Conservation (phyloP, 2,888 invertebrate genomes). For the Dugesia japonica region DNA sequence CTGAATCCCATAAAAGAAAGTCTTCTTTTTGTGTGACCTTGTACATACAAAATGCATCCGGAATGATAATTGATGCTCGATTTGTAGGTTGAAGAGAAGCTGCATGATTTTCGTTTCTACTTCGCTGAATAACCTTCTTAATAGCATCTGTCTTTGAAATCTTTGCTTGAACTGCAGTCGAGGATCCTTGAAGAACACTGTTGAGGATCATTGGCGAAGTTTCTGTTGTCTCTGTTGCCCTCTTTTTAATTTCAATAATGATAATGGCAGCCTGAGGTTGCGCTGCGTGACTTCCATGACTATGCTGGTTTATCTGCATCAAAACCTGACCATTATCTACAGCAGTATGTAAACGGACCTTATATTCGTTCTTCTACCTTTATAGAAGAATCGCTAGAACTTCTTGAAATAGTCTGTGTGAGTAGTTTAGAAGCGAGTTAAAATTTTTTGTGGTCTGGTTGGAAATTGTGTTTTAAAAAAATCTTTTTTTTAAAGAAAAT, state of each 20-base stretch:
- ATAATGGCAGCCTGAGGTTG: background rate
- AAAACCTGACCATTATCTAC: no score
- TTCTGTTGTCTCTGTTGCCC: background rate
- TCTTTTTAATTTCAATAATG: background rate
- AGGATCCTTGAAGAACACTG: background rate
- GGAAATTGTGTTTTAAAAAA: no score
- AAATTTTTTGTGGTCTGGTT: no score
- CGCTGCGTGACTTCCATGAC: background rate
- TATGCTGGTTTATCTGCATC: no score
- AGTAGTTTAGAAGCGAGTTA: no score
- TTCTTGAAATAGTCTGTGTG: no score
- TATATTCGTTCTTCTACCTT: no score
- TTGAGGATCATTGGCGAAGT: background rate
- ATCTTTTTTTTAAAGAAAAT: no score
- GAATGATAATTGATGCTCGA: constrained; percentile 10
- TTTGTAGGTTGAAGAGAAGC: background rate
- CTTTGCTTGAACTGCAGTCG: constrained; percentile 13
- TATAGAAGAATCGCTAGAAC: no score
- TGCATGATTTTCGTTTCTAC: background rate
- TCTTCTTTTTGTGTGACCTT: background rate
- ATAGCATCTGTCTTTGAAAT: background rate
- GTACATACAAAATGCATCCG: background rate
- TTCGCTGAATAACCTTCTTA: background rate
- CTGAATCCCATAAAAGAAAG: background rate
- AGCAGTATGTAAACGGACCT: no score